These are phyloP conservation scores for Pseudococcus viburni DNA, from an alignment of 2,888 invertebrate genomes.

Conservation along the genomic window DNA sequence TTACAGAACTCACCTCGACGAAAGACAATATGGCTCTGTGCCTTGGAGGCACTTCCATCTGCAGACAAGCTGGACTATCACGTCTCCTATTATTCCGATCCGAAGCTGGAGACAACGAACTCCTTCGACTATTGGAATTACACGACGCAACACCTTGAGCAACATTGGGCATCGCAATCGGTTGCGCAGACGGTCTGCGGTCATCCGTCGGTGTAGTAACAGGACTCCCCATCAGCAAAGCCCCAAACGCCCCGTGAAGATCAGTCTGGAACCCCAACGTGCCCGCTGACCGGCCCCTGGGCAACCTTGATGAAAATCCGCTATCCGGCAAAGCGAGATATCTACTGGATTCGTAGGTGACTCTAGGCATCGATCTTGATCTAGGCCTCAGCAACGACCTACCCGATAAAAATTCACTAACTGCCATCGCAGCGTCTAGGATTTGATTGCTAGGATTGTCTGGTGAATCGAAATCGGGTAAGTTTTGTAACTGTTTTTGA, in stretches of 20 bases:
- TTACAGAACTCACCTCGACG: slow-evolving; percentile 70
- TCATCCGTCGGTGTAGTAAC: slow-evolving; percentile 69
- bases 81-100: slow-evolving; percentile 70
- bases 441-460: slow-evolving; percentile 70
- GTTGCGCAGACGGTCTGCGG: slow-evolving; percentile 68
- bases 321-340: slow-evolving; percentile 71
- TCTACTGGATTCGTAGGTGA: slow-evolving; percentile 71
- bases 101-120: slow-evolving; percentile 71
- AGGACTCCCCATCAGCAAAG: slow-evolving; percentile 67
- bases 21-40: slow-evolving; percentile 72
- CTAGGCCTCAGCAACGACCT: slow-evolving; percentile 71
- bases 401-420: slow-evolving; percentile 69
- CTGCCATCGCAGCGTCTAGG: slow-evolving; percentile 69
- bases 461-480: slow-evolving; percentile 73
- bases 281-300: slow-evolving; percentile 70
- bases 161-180: slow-evolving; percentile 66
- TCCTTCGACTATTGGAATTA: slow-evolving; percentile 70
- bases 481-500: slow-evolving; percentile 75
- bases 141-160: slow-evolving; percentile 63
- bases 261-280: slow-evolving; percentile 70
- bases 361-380: slow-evolving; percentile 73
- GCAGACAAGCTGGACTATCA: slow-evolving; percentile 71
- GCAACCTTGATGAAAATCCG: slow-evolving; percentile 69
- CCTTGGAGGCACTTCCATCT: slow-evolving; percentile 71
- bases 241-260: slow-evolving; percentile 68